Conservation (phyloP, 2,888 invertebrate species). For the Lasioglossum figueresi region DNA sequence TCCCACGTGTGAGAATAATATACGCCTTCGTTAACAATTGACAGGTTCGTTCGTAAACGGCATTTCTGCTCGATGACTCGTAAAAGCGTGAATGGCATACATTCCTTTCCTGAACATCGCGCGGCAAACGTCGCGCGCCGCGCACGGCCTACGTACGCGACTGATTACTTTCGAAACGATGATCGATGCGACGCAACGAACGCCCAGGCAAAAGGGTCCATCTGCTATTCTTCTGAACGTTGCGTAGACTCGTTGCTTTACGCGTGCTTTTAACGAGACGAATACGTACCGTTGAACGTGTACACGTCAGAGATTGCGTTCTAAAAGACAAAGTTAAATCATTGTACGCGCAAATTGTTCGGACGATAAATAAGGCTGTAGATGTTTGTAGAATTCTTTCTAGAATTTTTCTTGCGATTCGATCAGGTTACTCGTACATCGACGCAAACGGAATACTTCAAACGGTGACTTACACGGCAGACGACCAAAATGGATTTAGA, state of each 20-base stretch:
- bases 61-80: constrained; percentile 39
- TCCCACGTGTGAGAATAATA: neutral
- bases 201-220: constrained; percentile 56
- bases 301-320: neutral
- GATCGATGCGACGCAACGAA: constrained; percentile 60
- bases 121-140: constrained; percentile 20
- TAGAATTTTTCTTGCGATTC: neutral
- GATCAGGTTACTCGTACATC: constrained; percentile 87
- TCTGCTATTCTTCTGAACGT: constrained; percentile 39
- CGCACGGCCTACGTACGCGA: constrained; percentile 52
- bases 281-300: neutral
- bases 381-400: no score
- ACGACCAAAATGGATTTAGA: constrained; percentile 87
- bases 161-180: constrained; percentile 48
- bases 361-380: neutral
- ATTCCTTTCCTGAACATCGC: constrained; percentile 55
- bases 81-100: constrained; percentile 59
- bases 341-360: neutral
- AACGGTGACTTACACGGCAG: constrained; percentile 87
- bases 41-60: constrained; percentile 18
- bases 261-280: neutral
- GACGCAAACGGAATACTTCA: constrained; percentile 88
- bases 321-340: neutral
- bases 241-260: constrained; percentile 15
- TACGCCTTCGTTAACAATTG: constrained; percentile 2